Base-by-base conservation (phyloP, 1,140 invertebrate species). In the Leucophenga varia region DNA sequence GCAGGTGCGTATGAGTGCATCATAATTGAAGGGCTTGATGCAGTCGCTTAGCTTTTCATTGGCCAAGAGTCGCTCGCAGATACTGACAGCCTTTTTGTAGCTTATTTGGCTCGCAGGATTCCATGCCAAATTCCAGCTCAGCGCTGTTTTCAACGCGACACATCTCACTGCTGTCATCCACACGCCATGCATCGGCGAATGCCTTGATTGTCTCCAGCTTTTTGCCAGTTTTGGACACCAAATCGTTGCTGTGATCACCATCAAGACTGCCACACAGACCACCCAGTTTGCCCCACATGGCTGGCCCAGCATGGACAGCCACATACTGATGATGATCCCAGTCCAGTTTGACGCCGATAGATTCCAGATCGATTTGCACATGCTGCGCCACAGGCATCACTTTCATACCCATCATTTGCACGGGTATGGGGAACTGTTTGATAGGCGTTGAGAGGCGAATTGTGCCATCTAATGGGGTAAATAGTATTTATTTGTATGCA, bases 261-360 rank as follows among this genome's bases (percentile, higher is more conserved):
- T 94, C 87, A 43, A 91, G 78, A 3, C 76, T 80, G 0, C 91
- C 91, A 68, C 92, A 95, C 0, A 95, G 74, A 35, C 92, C 92
- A 52, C 82, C 81, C 0, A 89, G 89, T 55, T 84, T 83, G 64
- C 89, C 88, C 85, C 87, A 91, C 28, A 90, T 65, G 17, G 79
- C 80, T 22, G 86, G 82, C 3, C 81, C 79, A 0, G 82, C 84
- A 61, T 88, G 83, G 1, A 87, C 72, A 54, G 82, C 77, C 2
- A 87, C 68, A 38, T 83, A 64, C 51, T 82, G 79, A 79, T 85
- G 63, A 37, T 60, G 64, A 55, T 88, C 84, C 91, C 91, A 94
- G 56, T 86, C 85, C n/a, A 94, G 48, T 14, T 80, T 82, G 4
- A 89, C 72, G 0, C 88, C 89, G 3, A 86, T 63, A 12, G 79